Base-by-base conservation (phyloP, 2,888 invertebrate species). In the Eucriotettix oculatus region DNA sequence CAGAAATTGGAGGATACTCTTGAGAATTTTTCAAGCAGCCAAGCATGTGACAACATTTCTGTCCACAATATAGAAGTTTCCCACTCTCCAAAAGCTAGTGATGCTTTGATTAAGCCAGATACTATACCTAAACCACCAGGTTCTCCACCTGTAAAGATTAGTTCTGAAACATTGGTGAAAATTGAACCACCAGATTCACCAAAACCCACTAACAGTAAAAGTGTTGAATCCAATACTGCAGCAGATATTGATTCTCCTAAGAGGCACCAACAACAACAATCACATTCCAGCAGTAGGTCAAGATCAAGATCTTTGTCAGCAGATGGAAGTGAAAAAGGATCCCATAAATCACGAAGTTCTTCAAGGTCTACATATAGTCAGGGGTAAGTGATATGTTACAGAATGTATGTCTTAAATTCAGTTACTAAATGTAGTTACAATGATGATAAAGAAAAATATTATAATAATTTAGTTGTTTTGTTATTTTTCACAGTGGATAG, bases 341-440 rank as follows among this genome's bases (percentile, higher is more conserved):
- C 67, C 16, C 69, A 69, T 1, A 71, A 72, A 63, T 74, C 73
- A 14, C 69, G 72, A 59, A 77, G 78, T 66, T 77, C 76, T 16
- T 80, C 80, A 42, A 68, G 75, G 66, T 79, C 78, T n/a, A 73
- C 74, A 63, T 68, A 66, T 63, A 63, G 63, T 56, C 58, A 56
- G 61, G 64, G 60, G 54, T 40, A 73, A 73, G 73, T 73, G 67
- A 58, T 63, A 54, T 16, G 17, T 16, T 16, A 17, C 10, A 9
- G 12, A 16, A 29, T 17, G 1, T 54, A 1, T 16, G 16, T 54
- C 9, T 54, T 16, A 48, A 2, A 48, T 48, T 48, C 48, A 14
- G 12, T 48, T 48, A 3, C 9, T 1, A 48, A 14, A 14, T 12
- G 14, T 48, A 48, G 48, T 14, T 48, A 3, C 3, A 48, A 48